Base-by-base conservation (phyloP, 1,140 invertebrate genomes). In the Drosophila sturtevanti region DNA sequence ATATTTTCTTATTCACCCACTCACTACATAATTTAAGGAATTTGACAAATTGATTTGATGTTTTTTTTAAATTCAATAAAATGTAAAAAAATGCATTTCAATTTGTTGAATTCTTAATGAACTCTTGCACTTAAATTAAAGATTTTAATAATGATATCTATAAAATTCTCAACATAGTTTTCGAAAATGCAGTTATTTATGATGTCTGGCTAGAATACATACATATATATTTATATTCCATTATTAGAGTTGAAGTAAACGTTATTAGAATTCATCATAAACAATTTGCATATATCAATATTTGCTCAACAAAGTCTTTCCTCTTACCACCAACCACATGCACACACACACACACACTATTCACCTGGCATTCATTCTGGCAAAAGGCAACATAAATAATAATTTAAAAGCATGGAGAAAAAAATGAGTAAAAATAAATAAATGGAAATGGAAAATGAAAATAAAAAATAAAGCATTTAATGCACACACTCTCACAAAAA, bases 301-400 rank as follows among this genome's bases (percentile, higher is more conserved):
- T 56, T 60, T 74, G 18, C 35, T 18, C 12, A 64, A 60, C 54
- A 51, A 52, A 38, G 38, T 11, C 31, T 54, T 14, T 22, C 14
- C 37, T 21, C 21, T 7, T 3, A 35, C 16, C 22, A 38, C 14
- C 35, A 44, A 35, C 22, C 41, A 61, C 21, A 16, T 11, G 5
- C 4, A 48, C 16, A 14, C 11, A 18, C 41, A 44, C 41, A 16
- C 41, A 44, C 14, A 55, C 64, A 56, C 35, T 51, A 22, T 14
- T 31, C 21, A n/a, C 1, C 16, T 11, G 24, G 2, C 4, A 31
- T 6, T 7, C 16, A 21, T 48, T 48, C 41, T 48, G 16, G 41
- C 10, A 37, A 21, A 64, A 48, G 31, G 61, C 35, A 72, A 72
- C 51, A 73, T 77, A 67, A 69, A 72, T 77, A 73, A 80, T 70